phyloP scores from a whole-genome alignment of 2,888 invertebrate genomes.

The Megastigmus dorsalis region DNA sequence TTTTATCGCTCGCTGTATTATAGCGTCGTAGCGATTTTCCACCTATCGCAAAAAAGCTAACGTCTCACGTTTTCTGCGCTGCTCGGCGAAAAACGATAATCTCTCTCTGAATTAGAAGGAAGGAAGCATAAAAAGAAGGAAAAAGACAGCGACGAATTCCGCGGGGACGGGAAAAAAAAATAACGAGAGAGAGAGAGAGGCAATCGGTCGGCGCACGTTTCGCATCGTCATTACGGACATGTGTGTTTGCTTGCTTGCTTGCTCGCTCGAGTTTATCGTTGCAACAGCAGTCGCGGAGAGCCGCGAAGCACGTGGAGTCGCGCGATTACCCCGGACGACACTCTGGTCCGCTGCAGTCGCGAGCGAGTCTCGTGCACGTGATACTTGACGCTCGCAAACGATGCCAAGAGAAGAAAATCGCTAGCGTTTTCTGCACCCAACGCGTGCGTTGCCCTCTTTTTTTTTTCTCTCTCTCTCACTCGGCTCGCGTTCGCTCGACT shows the following conservation, averaged over 20 bases:
- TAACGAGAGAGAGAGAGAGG: too few relatives aligned
- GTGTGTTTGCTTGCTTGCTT: too few relatives aligned
- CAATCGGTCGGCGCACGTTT: too few relatives aligned
- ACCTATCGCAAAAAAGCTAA: too few relatives aligned
- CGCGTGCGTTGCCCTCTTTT: constrained; percentile 30
- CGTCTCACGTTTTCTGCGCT: not conserved
- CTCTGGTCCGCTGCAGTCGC: not conserved
- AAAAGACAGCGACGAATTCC: not conserved
- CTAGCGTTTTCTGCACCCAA: constrained; percentile 17
- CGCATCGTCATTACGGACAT: constrained; percentile 24
- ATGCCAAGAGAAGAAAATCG: constrained; percentile 40
- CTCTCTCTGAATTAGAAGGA: too few relatives aligned
- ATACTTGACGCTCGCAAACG: constrained; percentile 9
- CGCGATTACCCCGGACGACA: not conserved
- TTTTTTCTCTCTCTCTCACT: not conserved
- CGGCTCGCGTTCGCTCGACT: not conserved
- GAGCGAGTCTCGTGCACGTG: constrained; percentile 37
- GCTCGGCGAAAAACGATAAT: constrained; percentile 3
- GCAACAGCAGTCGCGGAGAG: too few relatives aligned
- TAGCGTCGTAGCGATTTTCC: too few relatives aligned
- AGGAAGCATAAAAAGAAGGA: not conserved
- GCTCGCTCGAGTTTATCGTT: constrained; percentile 38
- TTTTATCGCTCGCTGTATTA: too few relatives aligned
- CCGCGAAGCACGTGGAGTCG: constrained; percentile 29
- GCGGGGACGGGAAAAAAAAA: not conserved